Evolutionary conservation across 2,888 invertebrate genomes (phyloP).

Genomic region (Euzophera pinguis): DNA sequence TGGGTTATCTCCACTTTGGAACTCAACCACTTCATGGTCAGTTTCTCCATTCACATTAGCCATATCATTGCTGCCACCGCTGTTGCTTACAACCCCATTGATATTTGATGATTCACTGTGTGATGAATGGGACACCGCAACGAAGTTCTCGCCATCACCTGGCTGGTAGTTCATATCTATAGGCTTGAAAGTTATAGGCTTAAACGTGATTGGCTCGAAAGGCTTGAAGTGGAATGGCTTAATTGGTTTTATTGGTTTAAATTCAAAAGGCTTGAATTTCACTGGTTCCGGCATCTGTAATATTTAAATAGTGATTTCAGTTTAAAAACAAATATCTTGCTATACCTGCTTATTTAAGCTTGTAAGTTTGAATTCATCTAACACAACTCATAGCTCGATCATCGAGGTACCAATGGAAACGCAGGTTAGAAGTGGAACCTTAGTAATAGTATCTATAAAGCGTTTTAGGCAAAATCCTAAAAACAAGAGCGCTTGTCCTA

Average conservation of each 20-base stretch:
- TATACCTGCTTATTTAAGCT: too few species aligned
- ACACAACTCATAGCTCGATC: too few species aligned
- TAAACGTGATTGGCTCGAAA: background rate
- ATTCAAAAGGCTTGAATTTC: background rate
- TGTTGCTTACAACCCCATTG: constrained; percentile 76
- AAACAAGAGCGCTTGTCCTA: too few species aligned
- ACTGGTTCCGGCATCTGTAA: constrained; percentile 12
- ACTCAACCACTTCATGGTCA: constrained; percentile 12
- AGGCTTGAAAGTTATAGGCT: constrained; percentile 12
- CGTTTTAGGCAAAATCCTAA: too few species aligned
- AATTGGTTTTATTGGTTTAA: background rate
- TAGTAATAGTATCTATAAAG: too few species aligned
- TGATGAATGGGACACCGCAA: constrained; percentile 19
- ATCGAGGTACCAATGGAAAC: too few species aligned
- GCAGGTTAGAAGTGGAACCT: too few species aligned
- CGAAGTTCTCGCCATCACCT: constrained; percentile 21
- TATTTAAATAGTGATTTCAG: background rate
- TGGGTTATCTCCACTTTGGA: constrained; percentile 9
- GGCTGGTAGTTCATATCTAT: constrained; percentile 19
- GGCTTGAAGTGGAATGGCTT: constrained; percentile 5
- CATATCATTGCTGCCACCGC: constrained; percentile 75
- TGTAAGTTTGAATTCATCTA: too few species aligned
- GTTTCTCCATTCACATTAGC: constrained; percentile 82
- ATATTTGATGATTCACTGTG: constrained; percentile 41
- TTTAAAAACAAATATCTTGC: background rate